Evolutionary conservation across 2,113 vertebrate species (phyloP).

Genomic region (Platichthys stellatus): DNA sequence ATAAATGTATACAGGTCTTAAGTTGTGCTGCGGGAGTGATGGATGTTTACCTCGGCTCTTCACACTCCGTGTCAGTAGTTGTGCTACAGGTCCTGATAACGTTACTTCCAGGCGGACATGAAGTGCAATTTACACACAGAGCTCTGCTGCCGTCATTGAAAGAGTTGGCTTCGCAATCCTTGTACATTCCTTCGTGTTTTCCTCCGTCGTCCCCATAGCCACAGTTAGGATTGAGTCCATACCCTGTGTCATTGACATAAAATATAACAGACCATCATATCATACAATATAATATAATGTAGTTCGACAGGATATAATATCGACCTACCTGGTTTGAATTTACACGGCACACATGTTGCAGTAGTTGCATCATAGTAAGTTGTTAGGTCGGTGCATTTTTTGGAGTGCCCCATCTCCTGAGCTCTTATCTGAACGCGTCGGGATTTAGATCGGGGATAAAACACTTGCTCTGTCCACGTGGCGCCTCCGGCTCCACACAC

Average conservation of each 20-base stretch:
- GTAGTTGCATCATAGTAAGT: background rate
- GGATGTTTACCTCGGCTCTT: background rate
- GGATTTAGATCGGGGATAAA: too few species aligned
- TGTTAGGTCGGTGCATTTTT: background rate
- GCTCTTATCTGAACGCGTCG: background rate
- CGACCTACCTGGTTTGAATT: background rate
- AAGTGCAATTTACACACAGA: background rate
- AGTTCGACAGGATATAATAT: background rate
- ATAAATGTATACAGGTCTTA: too few species aligned
- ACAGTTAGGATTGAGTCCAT: slow-evolving; percentile 60
- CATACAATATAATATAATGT: background rate
- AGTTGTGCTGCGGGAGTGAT: background rate
- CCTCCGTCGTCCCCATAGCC: slow-evolving; percentile 40
- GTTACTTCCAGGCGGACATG: fast-evolving
- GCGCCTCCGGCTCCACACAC: too few species aligned
- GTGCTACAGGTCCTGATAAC: background rate
- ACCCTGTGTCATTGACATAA: slow-evolving; percentile 31
- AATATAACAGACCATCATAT: background rate
- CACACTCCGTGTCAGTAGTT: slow-evolving; percentile 46
- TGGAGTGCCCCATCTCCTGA: background rate
- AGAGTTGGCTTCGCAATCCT: background rate
- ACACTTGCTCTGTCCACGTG: too few species aligned
- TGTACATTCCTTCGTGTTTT: fast-evolving
- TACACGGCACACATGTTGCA: background rate
- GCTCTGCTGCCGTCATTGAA: slow-evolving; percentile 56